These are phyloP conservation scores for Triops longicaudatus DNA, from an alignment of 1,140 invertebrate genomes.

Conservation along the genomic window DNA sequence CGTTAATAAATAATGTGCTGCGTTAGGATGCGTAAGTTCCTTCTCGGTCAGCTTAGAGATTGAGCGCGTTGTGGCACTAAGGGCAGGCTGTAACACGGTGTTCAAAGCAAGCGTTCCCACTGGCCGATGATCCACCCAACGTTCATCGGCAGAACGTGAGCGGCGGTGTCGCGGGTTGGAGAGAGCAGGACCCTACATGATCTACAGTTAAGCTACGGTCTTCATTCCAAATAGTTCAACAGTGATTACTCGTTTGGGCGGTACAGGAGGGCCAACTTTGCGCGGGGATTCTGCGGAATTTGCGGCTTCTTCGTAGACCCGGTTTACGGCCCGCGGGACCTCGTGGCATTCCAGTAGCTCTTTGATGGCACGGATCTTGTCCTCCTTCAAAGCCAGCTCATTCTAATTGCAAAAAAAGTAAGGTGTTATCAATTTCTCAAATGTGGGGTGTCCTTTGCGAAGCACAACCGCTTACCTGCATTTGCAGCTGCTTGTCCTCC, in stretches of 20 bases:
- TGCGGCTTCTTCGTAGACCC: background rate
- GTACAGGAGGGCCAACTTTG: background rate
- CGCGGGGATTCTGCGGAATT: background rate
- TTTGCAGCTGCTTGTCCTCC: background rate
- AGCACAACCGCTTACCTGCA: conserved; percentile 1
- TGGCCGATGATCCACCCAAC: conserved; percentile 84
- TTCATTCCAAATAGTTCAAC: no score
- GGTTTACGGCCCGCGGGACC: background rate
- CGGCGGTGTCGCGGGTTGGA: conserved; percentile 63
- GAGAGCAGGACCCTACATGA: conserved; percentile 43
- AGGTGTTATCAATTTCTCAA: no score
- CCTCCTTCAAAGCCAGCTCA: background rate
- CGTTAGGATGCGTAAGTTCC: conserved; percentile 60
- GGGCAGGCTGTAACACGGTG: conserved; percentile 77
- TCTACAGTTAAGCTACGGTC: no score
- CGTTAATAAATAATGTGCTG: conserved; percentile 74
- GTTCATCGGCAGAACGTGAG: conserved; percentile 56
- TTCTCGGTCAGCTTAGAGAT: conserved; percentile 64
- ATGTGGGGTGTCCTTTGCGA: background rate
- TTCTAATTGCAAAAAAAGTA: background rate
- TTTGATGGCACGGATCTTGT: background rate
- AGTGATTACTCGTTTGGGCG: background rate
- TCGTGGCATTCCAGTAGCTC: background rate
- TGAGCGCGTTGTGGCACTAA: conserved; percentile 70
- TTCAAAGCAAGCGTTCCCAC: conserved; percentile 51